Evolutionary conservation across 1,140 invertebrate genomes (phyloP), one percentile per base, ranked within the genome.

Genomic region (Pygmarrhopalites habei): DNA sequence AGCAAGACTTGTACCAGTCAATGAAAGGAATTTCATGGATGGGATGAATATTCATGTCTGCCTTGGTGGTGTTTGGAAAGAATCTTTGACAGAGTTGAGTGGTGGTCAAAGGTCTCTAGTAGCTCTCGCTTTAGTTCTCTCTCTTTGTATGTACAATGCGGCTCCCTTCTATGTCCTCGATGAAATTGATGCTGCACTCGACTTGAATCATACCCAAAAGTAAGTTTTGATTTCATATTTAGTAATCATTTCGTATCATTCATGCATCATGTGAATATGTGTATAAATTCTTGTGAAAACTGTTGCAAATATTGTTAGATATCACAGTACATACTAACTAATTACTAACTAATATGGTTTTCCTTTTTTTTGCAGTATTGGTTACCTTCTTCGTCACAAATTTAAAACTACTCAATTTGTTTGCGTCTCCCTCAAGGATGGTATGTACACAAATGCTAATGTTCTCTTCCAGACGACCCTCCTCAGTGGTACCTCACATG

Each of bases 391-490:
- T 7, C 89, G 88, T 72, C 84, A 84, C 32, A 93, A 98, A 78
- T 99, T 99, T 73, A 89, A 85, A 71, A 85, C 89, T 75, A 97
- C 95, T 49, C 82, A 99, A 85, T 99, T 99, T 76, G 92, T 99
- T 70, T 87, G 99, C 62, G 97, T 99, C 0, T 99, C 96, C 0
- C 81, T 99, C 15, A 99, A 99, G 77, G 94, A 99, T 78, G 96
- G 96, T 28, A 98, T 99, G 90, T 99, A 98, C 77, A 95, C 92
- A 75, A 98, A 99, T 79, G 96, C 97, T 0, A 99, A 99, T 79
- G 94, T 99, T 28, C 76, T 99, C 21, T 99, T 94, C 79, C 87
- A 89, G 58, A 98, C 96, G 0, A 86, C 86, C 72, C 98, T 99
- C 77, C 84, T 92, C 25, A 93, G 99, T 78, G 96, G 96, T 41